Evolutionary conservation across 2,113 vertebrate species (phyloP).

Genomic region (Menura novaehollandiae): DNA sequence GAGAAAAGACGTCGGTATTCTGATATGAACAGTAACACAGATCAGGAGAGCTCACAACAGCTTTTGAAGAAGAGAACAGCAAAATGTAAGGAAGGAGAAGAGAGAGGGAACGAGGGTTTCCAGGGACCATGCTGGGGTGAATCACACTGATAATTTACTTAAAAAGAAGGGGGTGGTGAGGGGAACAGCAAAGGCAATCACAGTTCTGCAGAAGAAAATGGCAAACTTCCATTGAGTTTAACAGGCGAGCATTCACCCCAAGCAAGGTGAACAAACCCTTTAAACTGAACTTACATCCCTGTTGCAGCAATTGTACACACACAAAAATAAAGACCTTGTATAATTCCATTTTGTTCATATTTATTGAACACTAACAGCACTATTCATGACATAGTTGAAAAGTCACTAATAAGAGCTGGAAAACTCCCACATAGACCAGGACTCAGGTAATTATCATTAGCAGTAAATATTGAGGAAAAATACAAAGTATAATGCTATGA

Average conservation of each 20-base stretch:
- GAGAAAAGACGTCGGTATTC: background rate
- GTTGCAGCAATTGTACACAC: background rate
- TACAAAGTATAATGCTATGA: background rate
- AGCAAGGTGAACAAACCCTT: background rate
- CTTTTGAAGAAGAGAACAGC: background rate
- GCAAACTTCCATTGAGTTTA: background rate
- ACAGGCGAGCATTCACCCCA: background rate
- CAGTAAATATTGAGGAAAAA: background rate
- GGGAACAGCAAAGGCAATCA: background rate
- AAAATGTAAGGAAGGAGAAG: background rate
- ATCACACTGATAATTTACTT: slow-evolving; percentile 5
- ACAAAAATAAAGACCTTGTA: background rate
- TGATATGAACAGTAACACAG: background rate
- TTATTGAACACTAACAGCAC: background rate
- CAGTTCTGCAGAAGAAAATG: background rate
- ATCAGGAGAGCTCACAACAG: background rate
- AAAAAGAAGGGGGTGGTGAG: background rate
- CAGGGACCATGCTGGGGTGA: background rate
- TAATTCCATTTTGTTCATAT: background rate
- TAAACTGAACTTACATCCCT: background rate
- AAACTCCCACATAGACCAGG: background rate
- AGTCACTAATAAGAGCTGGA: slow-evolving; percentile 3
- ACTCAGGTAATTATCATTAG: background rate
- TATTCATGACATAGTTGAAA: background rate
- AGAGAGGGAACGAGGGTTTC: background rate